Percentiles rank a stretch among this genome's conserved stretches.
phyloP scores from a whole-genome alignment of 2,888 invertebrate genomes.

The Linnaemya vulpina region DNA sequence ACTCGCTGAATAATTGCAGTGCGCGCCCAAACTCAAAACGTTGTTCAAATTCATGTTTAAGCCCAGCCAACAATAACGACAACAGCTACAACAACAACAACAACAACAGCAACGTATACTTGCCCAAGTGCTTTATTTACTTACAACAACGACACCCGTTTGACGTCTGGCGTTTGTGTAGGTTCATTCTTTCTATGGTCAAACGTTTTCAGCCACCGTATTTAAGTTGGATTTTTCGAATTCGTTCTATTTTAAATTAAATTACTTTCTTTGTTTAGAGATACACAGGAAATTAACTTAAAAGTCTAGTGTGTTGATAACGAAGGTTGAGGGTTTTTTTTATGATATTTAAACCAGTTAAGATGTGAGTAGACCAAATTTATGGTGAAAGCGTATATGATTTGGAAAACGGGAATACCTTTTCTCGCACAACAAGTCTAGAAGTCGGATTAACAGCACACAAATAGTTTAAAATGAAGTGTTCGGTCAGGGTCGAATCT shows the following conservation, averaged over 20 bases:
- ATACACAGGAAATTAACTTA: constrained; percentile 58
- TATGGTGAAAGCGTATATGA: too few relatives aligned
- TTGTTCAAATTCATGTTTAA: constrained; percentile 41
- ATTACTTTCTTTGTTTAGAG: constrained; percentile 45
- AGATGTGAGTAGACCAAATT: neutral
- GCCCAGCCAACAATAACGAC: constrained; percentile 50
- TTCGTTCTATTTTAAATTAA: constrained; percentile 40
- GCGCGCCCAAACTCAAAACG: constrained; percentile 61
- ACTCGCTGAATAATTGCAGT: constrained; percentile 36
- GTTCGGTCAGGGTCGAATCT: too few relatives aligned
- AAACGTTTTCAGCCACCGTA: constrained; percentile 43
- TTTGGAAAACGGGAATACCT: too few relatives aligned
- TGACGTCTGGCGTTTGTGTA: constrained; percentile 38
- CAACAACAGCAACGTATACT: constrained; percentile 15
- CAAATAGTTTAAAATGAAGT: neutral
- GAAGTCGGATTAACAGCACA: neutral
- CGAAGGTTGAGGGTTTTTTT: constrained; percentile 15
- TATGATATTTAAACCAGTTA: neutral
- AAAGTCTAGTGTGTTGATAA: constrained; percentile 2
- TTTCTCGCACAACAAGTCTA: neutral
- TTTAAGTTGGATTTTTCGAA: constrained; percentile 7
- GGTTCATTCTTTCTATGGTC: constrained; percentile 66
- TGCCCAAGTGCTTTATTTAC: constrained; percentile 50
- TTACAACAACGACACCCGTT: constrained; percentile 12
- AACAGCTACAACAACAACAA: constrained; percentile 25